Evolutionary conservation across 2,113 vertebrate genomes (phyloP), one percentile per base, ranked within the genome.

Genomic region (Ia io): DNA sequence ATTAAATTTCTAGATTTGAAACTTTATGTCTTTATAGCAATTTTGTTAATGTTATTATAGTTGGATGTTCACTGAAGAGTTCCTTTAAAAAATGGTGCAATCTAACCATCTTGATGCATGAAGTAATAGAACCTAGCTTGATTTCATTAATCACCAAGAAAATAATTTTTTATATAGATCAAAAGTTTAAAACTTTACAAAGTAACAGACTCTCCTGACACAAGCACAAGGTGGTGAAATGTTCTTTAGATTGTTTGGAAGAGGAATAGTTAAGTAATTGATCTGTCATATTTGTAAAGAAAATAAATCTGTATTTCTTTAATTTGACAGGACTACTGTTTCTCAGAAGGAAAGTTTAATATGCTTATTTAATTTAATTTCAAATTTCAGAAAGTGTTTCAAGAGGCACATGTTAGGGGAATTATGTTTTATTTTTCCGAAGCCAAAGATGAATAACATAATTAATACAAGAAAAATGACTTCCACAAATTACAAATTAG

Each of bases 331-430:
- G n/a, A 82, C 56, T 92, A 42, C 30, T 71, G 47, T 84, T 86
- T 70, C 53, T 18, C 14, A 35, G 22, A 86, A 93, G 17, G 35
- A 56, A 95, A 89, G 6, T 76, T 83, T 73, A 73, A 44, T 91
- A 22, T 92, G 32, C 74, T 95, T 91, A 74, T 77, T 74, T 92
- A 6, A 92, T 84, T 95, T 95, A 70, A 95, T 93, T 89, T 93
- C 25, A 79, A 70, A 89, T 91, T 86, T 76, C 59, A 88, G 42
- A 90, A 94, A 77, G 10, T 90, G 16, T 89, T 94, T 91, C 30
- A 89, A 70, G 23, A 73, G 32, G 84, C 32, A 61, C n/a, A 71
- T 85, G 89, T 94, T 96, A 89, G 53, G 77, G 20, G 22, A 82
- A 85, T 80, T 76, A 18, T 23, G 4, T 59, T 88, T 92, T 88